Evolutionary conservation across 2,888 invertebrate genomes (phyloP), one percentile per base, ranked within the genome.

Genomic region (Lithophane leautieri): DNA sequence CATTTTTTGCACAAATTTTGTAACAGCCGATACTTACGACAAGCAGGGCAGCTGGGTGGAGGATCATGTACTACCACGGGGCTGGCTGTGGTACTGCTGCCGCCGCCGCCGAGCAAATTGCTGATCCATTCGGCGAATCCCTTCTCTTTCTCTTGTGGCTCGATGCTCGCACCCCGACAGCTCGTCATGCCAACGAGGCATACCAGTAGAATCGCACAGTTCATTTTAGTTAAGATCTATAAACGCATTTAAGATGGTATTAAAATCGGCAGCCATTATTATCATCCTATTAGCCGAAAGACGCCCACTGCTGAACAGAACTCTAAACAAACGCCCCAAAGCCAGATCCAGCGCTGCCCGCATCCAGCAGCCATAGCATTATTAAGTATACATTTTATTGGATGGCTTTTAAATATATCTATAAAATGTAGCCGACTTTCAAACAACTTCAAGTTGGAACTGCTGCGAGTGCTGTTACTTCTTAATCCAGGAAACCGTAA

Each of bases 71-170:
- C 81, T 50, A 85, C 61, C 4, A 90, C 78, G 0, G 94, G 93
- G 7, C 88, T 85, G 42, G 88, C 22, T 47, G 95, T 92, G 34
- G 94, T 92, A 40, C 3, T 44, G 91, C 16, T 19, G 50, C 4
- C 88, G 2, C 93, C 88, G 3, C 91, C 86, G 1, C 94, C 93
- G 1, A 97, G 70, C 28, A 96, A 82, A 62, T 91, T 90, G 52
- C 81, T 87, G 69, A 97, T 89, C 97, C 97, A 97, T 1, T 97
- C 97, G 63, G 96, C 81, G 44, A 96, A 89, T 2, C 94, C 94
- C 79, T 95, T 95, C 40, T 95, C 92, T 70, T 93, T 87, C 6
- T 77, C 71, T 34, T 76, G 50, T 0, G 79, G n/a, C 19, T 88
- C 76, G 11, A 72, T 79, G 16, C 84, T 87, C 11, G 88, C 86